Evolutionary conservation across 1,140 invertebrate genomes (phyloP), one percentile per base, ranked within the genome.

Genomic region (Babylonia areolata): DNA sequence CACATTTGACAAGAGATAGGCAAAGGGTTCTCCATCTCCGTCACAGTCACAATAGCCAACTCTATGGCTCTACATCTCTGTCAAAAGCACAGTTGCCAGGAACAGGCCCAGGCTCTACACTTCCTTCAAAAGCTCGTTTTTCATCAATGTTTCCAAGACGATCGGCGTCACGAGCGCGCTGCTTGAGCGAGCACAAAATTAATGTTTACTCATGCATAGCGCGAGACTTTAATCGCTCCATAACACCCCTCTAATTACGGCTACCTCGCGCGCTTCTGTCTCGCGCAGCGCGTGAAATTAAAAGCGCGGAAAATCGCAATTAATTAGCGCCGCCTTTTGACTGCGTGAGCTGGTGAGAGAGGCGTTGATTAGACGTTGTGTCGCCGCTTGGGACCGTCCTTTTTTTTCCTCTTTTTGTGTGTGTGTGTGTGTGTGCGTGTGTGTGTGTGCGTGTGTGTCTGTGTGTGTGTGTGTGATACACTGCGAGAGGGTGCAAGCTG

Each of bases 141-240:
- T 64, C 58, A 28, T 64, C 58, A 12, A 6, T 23, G 5, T 23
- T 23, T 28, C 58, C 20, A 23, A 64, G 5, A 64, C 20, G 20
- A 64, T 20, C 15, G 58, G 15, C 15, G 20, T 12, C 58, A 23
- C 58, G 28, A 12, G 58, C 58, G 58, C 58, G 12, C 58, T 6
- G 58, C 58, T 64, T 23, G 12, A 64, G 58, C 58, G 58, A 64
- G 58, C 20, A 64, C 58, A 23, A 64, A 64, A 64, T 64, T 64
- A 64, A 64, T 64, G 58, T 64, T 64, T 64, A 64, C 58, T 64
- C 58, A 64, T 64, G 58, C 58, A 64, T 64, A n/a, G 58, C 58
- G 12, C 58, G 58, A 64, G 58, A 64, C 58, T 64, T 64, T 64
- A 64, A 64, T 64, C 58, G 58, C 58, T 64, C 58, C 58, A 64